These are phyloP conservation scores for Pecten maximus DNA, from an alignment of 2,888 invertebrate genomes.

Conservation along the genomic window DNA sequence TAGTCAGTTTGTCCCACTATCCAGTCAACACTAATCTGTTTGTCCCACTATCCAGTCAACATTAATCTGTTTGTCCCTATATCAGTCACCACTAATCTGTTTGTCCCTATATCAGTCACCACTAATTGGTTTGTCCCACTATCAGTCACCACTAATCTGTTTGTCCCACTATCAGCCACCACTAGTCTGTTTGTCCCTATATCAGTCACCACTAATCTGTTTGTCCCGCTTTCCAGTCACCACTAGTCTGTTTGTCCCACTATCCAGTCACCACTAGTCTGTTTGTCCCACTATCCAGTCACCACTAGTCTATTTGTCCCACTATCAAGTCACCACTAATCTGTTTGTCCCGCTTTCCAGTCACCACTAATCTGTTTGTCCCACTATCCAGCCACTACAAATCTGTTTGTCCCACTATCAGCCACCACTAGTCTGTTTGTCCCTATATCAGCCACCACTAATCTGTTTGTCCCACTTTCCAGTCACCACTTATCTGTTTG, in stretches of 20 bases:
- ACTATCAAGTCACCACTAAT: too few species aligned
- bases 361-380: too few species aligned
- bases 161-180: background rate
- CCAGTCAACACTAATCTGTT: too few species aligned
- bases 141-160: background rate
- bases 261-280: background rate
- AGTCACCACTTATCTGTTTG: too few species aligned
- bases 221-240: background rate
- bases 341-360: too few species aligned
- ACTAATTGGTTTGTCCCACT: background rate
- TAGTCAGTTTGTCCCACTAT: background rate
- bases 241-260: background rate
- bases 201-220: background rate
- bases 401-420: too few species aligned
- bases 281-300: background rate
- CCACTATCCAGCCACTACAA: too few species aligned
- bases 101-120: background rate
- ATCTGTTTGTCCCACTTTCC: too few species aligned
- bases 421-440: too few species aligned
- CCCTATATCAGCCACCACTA: too few species aligned
- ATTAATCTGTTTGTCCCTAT: background rate
- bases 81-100: background rate
- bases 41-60: too few species aligned
- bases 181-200: background rate
- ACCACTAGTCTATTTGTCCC: too few species aligned